These are phyloP conservation scores for Trinectes maculatus DNA, from an alignment of 2,113 vertebrate genomes.

Conservation along the genomic window DNA sequence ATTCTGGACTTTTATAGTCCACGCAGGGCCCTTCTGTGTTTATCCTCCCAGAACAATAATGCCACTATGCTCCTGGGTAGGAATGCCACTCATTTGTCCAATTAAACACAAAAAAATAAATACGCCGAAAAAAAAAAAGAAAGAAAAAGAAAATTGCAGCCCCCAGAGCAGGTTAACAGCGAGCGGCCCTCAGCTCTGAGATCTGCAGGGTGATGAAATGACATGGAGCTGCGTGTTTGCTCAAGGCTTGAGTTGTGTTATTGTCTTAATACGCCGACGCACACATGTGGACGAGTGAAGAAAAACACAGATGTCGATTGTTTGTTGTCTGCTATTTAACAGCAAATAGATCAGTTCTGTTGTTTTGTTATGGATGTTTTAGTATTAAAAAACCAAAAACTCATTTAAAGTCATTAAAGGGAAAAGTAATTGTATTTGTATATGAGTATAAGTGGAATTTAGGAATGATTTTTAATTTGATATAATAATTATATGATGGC, in stretches of 20 bases:
- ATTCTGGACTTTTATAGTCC: conserved; percentile 77
- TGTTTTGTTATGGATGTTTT: too few relatives aligned
- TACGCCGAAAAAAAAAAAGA: too few relatives aligned
- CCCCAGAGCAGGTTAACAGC: conserved; percentile 56
- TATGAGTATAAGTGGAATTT: too few relatives aligned
- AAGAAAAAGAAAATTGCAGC: conserved; percentile 36
- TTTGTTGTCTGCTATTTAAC: background rate
- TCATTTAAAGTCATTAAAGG: too few relatives aligned
- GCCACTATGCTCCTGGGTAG: conserved; percentile 68
- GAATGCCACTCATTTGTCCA: conserved; percentile 75
- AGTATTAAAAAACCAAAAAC: too few relatives aligned
- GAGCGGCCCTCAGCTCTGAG: conserved; percentile 9
- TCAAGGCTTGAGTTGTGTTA: conserved; percentile 46
- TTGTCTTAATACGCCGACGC: conserved; percentile 41
- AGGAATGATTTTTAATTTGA: conserved; percentile 42
- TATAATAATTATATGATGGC: conserved; percentile 7
- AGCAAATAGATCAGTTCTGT: too few relatives aligned
- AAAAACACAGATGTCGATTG: conserved; percentile 25
- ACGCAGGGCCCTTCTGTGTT: conserved; percentile 71
- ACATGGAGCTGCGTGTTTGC: conserved; percentile 30
- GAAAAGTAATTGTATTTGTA: too few relatives aligned
- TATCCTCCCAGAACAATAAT: conserved; percentile 79
- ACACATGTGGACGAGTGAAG: conserved; percentile 44
- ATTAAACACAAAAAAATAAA: conserved; percentile 79
- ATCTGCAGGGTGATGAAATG: conserved; percentile 44